These are phyloP conservation scores for Diacarnus erythraeanus DNA, from an alignment of 37 sponge, comb jelly and placozoan genomes.

Conservation along the genomic window DNA sequence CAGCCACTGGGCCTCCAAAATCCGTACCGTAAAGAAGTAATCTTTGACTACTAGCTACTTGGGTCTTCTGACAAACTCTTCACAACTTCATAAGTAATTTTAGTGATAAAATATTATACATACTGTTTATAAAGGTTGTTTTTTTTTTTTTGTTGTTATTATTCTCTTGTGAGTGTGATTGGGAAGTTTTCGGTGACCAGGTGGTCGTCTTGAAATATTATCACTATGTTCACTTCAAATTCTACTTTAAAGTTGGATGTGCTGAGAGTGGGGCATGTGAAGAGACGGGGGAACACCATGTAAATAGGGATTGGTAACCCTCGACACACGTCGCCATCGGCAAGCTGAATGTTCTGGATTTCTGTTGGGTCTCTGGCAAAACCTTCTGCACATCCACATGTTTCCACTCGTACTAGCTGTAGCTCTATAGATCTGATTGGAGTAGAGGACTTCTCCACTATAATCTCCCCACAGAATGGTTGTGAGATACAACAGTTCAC, in stretches of 20 bases:
- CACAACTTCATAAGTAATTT: not conserved
- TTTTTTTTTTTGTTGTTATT: not conserved
- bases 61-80: not conserved
- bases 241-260: conserved; percentile 96
- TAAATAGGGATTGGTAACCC: conserved; percentile 87
- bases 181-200: conserved; percentile 97
- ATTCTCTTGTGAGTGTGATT: conserved; percentile 74
- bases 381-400: conserved; percentile 99
- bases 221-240: conserved; percentile 93
- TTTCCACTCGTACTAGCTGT: conserved; percentile 96
- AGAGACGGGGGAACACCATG: conserved; percentile 98
- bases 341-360: conserved; percentile 98
- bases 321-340: conserved; percentile 92
- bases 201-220: conserved; percentile 89
- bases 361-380: conserved; percentile 96
- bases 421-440: conserved; percentile 93
- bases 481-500: conserved; percentile 89
- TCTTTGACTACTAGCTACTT: not conserved
- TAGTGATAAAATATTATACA: not conserved
- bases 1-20: conserved; percentile 12
- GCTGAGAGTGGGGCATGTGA: conserved; percentile 92
- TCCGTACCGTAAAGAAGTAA: conserved; percentile 30
- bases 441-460: conserved; percentile 65
- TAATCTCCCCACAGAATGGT: conserved; percentile 83
- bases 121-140: not conserved